Base-by-base conservation (phyloP, 2,113 vertebrate species). In the Carassius gibelio region DNA sequence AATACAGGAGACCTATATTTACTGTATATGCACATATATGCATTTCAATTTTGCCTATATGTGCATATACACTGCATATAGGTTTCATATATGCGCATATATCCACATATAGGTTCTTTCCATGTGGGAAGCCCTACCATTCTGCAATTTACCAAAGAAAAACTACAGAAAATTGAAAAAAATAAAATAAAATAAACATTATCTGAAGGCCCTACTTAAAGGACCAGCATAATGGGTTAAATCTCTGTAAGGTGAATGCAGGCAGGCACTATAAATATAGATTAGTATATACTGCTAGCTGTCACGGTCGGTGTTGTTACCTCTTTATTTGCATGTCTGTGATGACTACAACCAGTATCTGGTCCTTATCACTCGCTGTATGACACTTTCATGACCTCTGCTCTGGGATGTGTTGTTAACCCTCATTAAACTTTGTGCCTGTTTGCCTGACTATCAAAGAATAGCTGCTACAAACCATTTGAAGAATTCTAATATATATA, bases 401-500 rank as follows among this genome's bases (percentile, higher is more conserved):
- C 34, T 61, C 61, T 38, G 48, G 30, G 71, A 82, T 55, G 8
- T 75, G 23, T 23, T 61, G 23, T 23, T 61, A 81, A 62, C 38
- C 23, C 77, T 75, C 30, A 57, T 48, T 69, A 38, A 5, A 26
- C 30, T 23, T 34, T 14, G 23, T 69, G 14, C 59, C 36, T 77
- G 57, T 66, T 57, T 9, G 23, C n/a, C 57, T 83, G 55, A 66
- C 45, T 42, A 34, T 75, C 36, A 7, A 13, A 71, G 71, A 82
- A n/a, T 19, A 5, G 42, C 23, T 77, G 87, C 77, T 79, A 78
- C 66, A 85, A 59, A 72, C 77, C 42, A 38, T 62, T 81, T 45
- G n/a, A 23, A 19, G n/a, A 48, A 42, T 19, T 79, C 19, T 23
- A 23, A 79, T n/a, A 81, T 81, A 48, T 81, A 42, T 30, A 11